Evolutionary conservation across 2,113 vertebrate species (phyloP).

Genomic region (Piprites chloris): DNA sequence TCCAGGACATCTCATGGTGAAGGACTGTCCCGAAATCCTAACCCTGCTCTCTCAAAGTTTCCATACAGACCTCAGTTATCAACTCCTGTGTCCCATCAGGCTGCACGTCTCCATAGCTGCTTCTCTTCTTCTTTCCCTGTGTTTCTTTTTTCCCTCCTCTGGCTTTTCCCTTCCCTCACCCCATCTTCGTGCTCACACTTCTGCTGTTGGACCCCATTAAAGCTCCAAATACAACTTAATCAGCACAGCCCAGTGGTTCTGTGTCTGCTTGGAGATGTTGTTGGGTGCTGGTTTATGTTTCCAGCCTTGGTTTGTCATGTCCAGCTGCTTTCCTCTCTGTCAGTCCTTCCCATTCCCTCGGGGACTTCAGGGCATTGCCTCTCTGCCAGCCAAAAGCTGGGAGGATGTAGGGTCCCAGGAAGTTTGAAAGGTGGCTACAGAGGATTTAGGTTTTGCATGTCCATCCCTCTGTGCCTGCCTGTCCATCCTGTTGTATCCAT

Average conservation of each 20-base stretch:
- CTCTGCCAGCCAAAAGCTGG: neutral
- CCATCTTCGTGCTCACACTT: neutral
- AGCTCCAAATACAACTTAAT: accelerated
- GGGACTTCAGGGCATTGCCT: no score
- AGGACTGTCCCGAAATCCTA: neutral
- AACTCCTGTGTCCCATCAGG: neutral
- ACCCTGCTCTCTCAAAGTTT: neutral
- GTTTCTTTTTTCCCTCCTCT: neutral
- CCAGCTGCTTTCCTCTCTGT: neutral
- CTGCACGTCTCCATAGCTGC: neutral
- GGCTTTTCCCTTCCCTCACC: neutral
- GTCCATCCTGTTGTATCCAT: no score
- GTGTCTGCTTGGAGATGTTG: neutral
- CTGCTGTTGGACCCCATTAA: neutral
- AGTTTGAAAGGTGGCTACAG: neutral
- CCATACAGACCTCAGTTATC: neutral
- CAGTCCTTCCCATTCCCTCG: accelerated
- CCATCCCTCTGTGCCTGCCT: neutral
- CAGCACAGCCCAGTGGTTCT: accelerated
- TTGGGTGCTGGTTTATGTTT: accelerated
- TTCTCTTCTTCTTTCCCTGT: neutral
- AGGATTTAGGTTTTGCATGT: neutral
- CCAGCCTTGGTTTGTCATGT: neutral
- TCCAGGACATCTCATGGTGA: neutral
- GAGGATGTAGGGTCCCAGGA: neutral